These are phyloP conservation scores for Pomatostomus ruficeps DNA, from an alignment of 2,113 vertebrate species.

Conservation along the genomic window DNA sequence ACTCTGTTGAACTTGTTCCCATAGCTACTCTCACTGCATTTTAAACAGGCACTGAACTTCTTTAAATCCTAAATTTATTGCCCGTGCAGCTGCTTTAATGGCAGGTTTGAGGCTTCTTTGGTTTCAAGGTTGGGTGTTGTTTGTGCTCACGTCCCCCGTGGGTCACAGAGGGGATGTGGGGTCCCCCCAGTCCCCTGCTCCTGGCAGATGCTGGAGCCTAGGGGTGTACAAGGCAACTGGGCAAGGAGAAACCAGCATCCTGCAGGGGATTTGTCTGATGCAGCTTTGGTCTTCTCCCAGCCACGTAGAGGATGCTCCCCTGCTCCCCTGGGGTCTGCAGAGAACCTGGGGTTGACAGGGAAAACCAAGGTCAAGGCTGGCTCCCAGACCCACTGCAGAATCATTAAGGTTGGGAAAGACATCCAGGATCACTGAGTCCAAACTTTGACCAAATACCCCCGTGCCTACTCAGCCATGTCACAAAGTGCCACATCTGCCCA, in stretches of 20 bases:
- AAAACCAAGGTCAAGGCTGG: neutral
- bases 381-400: rapidly evolving
- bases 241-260: neutral
- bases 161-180: neutral
- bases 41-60: constrained; percentile 1
- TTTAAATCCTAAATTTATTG: constrained; percentile 66
- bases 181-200: neutral
- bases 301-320: rapidly evolving
- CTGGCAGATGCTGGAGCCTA: neutral
- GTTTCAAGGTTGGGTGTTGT: constrained; percentile 64
- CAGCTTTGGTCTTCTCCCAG: neutral
- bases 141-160: neutral
- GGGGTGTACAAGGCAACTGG: neutral
- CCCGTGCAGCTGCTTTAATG: constrained; percentile 67
- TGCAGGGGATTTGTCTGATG: neutral
- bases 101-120: constrained; percentile 65
- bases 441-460: neutral
- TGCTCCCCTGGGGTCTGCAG: neutral
- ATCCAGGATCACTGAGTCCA: neutral
- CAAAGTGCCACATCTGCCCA: neutral
- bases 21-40: neutral
- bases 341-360: rapidly evolving
- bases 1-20: neutral
- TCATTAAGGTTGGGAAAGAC: neutral
- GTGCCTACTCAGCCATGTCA: rapidly evolving